Evolutionary conservation across 2,888 invertebrate genomes (phyloP).

Genomic region (Odontocolon sp.): DNA sequence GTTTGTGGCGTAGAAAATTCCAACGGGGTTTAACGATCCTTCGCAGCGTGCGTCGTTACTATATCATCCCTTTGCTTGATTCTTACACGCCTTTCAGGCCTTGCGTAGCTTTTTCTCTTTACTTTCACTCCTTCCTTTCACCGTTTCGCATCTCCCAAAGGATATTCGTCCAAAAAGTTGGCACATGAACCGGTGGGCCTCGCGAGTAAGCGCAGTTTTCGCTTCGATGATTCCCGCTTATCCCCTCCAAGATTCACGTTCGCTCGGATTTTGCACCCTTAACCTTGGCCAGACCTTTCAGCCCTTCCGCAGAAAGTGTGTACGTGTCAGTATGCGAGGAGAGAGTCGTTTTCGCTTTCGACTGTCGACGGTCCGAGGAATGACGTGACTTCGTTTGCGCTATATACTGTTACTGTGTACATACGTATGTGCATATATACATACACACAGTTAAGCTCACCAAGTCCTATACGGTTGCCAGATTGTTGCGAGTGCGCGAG

Average conservation of each 20-base stretch:
- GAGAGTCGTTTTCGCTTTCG: conserved; percentile 2
- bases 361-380: conserved; percentile 1
- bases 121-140: no score
- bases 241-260: conserved; percentile 16
- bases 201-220: conserved; percentile 30
- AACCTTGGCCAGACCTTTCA: conserved; percentile 17
- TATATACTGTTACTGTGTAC: no score
- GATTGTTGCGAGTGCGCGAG: background rate
- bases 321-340: conserved; percentile 1
- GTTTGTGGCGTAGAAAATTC: conserved; percentile 32
- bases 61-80: background rate
- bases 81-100: background rate
- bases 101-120: conserved; percentile 23
- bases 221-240: conserved; percentile 42
- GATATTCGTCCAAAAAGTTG: conserved; percentile 33
- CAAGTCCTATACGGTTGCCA: background rate
- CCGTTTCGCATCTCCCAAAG: conserved; percentile 30
- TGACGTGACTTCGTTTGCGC: background rate
- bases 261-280: conserved; percentile 28
- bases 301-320: conserved; percentile 12
- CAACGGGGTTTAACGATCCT: conserved; percentile 30
- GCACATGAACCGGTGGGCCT: conserved; percentile 38
- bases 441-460: background rate
- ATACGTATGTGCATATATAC: no score
- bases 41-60: conserved; percentile 4